Percentiles rank a stretch among this genome's conserved stretches.
Evolutionary conservation across 2,113 vertebrate species (phyloP).

Genomic region (Tachysurus vachellii): DNA sequence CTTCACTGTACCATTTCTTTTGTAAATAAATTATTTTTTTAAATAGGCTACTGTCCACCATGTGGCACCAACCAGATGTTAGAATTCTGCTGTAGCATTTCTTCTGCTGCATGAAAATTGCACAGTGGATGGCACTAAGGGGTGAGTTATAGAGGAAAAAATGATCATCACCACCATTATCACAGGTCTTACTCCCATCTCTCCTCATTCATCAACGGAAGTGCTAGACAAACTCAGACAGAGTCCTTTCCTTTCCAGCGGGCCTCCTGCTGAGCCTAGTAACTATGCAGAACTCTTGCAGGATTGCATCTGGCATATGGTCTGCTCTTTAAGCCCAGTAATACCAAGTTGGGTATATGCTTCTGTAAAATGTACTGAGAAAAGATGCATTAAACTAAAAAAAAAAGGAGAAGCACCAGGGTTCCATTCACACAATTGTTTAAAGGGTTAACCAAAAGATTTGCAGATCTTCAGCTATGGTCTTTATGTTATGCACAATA

Average conservation of each 20-base stretch:
- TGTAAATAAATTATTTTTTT: not conserved
- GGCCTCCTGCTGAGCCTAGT: constrained; percentile 36
- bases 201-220: constrained; percentile 54
- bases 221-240: constrained; percentile 31
- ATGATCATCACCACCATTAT: constrained; percentile 52
- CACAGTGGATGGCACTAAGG: constrained; percentile 37
- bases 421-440: not conserved
- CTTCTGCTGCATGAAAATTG: constrained; percentile 48
- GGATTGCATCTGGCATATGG: constrained; percentile 51
- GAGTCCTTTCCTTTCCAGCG: not conserved
- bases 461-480: not conserved
- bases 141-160: constrained; percentile 38
- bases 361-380: constrained; percentile 31
- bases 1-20: not conserved
- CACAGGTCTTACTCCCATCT: constrained; percentile 1
- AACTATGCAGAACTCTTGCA: constrained; percentile 50
- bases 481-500: not conserved
- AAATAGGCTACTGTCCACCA: not conserved
- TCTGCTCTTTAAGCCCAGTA: constrained; percentile 24
- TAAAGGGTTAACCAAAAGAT: not conserved
- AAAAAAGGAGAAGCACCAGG: constrained; percentile 7
- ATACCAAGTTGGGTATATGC: constrained; percentile 15
- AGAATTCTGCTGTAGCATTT: not conserved
- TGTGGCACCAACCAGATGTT: not conserved
- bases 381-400: not conserved